phyloP scores from a whole-genome alignment of 2,888 invertebrate genomes.

The Cheilosia grossa region DNA sequence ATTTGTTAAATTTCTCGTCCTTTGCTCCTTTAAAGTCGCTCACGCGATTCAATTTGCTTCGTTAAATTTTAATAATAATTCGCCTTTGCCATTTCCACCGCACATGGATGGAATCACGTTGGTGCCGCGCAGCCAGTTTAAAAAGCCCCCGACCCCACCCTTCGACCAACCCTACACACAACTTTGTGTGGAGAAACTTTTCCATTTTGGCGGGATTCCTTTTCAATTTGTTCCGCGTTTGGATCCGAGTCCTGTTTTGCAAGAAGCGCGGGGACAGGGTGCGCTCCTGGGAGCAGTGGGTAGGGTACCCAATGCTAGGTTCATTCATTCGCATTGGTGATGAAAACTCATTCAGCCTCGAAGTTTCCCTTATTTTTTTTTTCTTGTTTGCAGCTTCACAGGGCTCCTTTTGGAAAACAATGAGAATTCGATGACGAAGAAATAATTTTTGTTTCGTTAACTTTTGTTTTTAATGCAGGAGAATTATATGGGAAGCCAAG shows the following conservation, averaged over 20 bases:
- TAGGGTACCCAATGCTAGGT: slow-evolving; percentile 34
- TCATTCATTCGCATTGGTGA: slow-evolving; percentile 73
- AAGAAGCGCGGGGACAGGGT: neutral
- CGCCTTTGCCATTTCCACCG: slow-evolving; percentile 60
- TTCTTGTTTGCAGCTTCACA: slow-evolving; percentile 17
- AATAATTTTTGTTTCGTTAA: slow-evolving; percentile 23
- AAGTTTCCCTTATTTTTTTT: slow-evolving; percentile 38
- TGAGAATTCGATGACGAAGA: slow-evolving; percentile 50
- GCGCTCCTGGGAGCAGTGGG: neutral
- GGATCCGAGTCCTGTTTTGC: slow-evolving; percentile 37
- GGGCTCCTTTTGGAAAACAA: slow-evolving; percentile 13
- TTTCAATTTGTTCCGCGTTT: slow-evolving; percentile 72
- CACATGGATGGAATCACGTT: slow-evolving; percentile 33
- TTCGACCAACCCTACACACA: slow-evolving; percentile 5
- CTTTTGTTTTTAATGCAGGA: slow-evolving; percentile 37
- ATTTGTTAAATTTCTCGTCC: slow-evolving; percentile 60
- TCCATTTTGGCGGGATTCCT: slow-evolving; percentile 65
- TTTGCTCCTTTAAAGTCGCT: slow-evolving; percentile 73
- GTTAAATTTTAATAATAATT: slow-evolving; percentile 75
- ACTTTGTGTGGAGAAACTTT: slow-evolving; percentile 67
- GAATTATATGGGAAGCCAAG: slow-evolving; percentile 40
- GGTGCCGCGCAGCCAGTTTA: slow-evolving; percentile 11
- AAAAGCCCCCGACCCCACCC: slow-evolving; percentile 7
- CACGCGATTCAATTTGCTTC: slow-evolving; percentile 75
- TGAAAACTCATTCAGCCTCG: slow-evolving; percentile 71